Base-by-base conservation (phyloP, 2,797 vertebrate species). In the Gymnoscopelus braueri region DNA sequence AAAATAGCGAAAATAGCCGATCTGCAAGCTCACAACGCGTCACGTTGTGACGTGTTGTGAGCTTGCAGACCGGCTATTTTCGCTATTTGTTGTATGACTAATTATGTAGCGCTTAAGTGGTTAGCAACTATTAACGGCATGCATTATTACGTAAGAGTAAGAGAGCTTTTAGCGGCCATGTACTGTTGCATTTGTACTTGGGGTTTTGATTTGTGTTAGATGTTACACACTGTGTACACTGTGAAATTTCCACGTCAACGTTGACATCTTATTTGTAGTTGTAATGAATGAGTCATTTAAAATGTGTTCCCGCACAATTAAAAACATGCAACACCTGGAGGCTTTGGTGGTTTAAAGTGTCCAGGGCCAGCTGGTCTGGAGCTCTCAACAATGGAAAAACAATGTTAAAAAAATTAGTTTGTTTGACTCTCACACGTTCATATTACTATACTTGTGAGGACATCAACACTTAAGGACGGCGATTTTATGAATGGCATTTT, bases 281-380 rank as follows among this genome's bases (percentile, higher is more conserved):
- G 47, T 32, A n/a, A 39, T 35, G 19, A n/a, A 39, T 39, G 19
- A 11, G 39, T 29, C 1, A 11, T 68, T 60, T 51, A 54, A 79
- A 65, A 61, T 65, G 72, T 77, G 55, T 74, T 74, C 69, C 50
- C 67, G 62, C 67, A 60, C 19, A 19, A 75, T 82, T 77, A 72
- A 83, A 44, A 87, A 64, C 15, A 49, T 71, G 23, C 55, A 76
- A 67, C 32, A 14, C 26, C 51, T 63, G 39, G 59, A 7, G 8
- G 26, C 24, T 32, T 15, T 35, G 13, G 35, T 32, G 11, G 4
- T 51, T 39, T 29, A 35, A 53, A 53, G 48, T 6, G 58, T 19
- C 12, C 15, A 44, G 19, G 19, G 19, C 19, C 19, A 59, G 39
- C 39, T 44, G 7, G 7, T 39, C 26, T 29, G 26, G 26, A 29